Conservation (phyloP, 2,888 invertebrate genomes). For the Dimorphilus gyrociliatus region DNA sequence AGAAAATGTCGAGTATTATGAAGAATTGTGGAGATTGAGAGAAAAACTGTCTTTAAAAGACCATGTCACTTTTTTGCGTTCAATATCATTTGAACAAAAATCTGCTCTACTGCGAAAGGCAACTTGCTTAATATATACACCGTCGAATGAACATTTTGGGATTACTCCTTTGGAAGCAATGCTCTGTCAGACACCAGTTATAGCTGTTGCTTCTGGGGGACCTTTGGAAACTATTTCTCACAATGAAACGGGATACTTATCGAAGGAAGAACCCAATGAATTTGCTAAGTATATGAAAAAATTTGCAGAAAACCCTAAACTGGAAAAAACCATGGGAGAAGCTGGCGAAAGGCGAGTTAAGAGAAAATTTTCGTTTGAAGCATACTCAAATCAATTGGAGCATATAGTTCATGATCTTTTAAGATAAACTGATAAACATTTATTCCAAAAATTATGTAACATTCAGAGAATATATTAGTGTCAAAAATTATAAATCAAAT, state of each 20-base stretch:
- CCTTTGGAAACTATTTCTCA: slow-evolving; percentile 69
- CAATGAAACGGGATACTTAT: slow-evolving; percentile 38
- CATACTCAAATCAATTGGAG: slow-evolving; percentile 44
- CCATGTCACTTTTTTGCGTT: slow-evolving; percentile 65
- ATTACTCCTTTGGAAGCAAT: slow-evolving; percentile 98
- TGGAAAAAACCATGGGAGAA: slow-evolving; percentile 53
- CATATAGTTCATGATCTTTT: slow-evolving; percentile 13
- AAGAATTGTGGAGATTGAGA: slow-evolving; percentile 54
- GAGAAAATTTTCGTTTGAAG: slow-evolving; percentile 63
- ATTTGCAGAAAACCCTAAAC: slow-evolving; percentile 47
- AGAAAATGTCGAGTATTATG: slow-evolving; percentile 71
- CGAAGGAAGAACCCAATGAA: slow-evolving; percentile 44
- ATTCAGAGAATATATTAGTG: too few species aligned
- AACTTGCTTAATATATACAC: slow-evolving; percentile 76
- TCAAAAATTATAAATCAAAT: too few species aligned
- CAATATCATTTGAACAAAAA: slow-evolving; percentile 70
- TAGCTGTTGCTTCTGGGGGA: slow-evolving; percentile 87
- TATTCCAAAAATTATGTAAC: too few species aligned
- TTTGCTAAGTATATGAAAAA: slow-evolving; percentile 62
- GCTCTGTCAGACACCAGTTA: slow-evolving; percentile 77
- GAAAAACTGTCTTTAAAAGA: slow-evolving; percentile 43
- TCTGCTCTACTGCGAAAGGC: slow-evolving; percentile 58
- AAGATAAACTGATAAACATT: too few species aligned
- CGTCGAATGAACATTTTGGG: slow-evolving; percentile 92
- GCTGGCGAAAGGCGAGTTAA: slow-evolving; percentile 56